Evolutionary conservation across 2,888 invertebrate genomes (phyloP).

Genomic region (Cheilosia impressa): DNA sequence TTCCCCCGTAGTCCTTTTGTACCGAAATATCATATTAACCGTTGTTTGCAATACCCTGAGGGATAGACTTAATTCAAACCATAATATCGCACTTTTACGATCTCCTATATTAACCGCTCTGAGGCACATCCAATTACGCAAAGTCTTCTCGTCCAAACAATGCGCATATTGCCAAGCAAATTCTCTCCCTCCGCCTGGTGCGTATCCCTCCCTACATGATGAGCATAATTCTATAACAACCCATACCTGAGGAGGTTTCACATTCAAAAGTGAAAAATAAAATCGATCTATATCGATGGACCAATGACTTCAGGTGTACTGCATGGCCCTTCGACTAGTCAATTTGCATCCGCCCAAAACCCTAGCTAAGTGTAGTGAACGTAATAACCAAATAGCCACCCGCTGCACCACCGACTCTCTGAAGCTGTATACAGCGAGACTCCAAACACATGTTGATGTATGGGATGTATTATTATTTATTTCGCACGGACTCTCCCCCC

Average conservation of each 20-base stretch:
- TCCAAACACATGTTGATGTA: constrained; percentile 68
- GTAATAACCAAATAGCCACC: constrained; percentile 59
- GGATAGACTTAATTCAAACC: too few relatives aligned
- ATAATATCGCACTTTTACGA: too few relatives aligned
- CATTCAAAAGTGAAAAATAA: constrained; percentile 15
- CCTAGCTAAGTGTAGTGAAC: constrained; percentile 44
- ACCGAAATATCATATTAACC: too few relatives aligned
- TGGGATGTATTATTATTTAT: constrained; percentile 73
- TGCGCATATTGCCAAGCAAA: not conserved
- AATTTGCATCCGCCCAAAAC: constrained; percentile 10
- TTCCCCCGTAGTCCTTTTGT: too few relatives aligned
- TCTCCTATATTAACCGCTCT: too few relatives aligned
- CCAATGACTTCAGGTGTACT: constrained; percentile 30
- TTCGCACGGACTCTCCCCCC: constrained; percentile 60
- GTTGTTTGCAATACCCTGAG: too few relatives aligned
- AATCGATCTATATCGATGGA: constrained; percentile 42
- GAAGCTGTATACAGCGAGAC: constrained; percentile 31
- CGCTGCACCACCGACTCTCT: not conserved
- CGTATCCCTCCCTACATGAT: not conserved
- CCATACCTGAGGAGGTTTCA: constrained; percentile 3
- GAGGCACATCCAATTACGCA: too few relatives aligned
- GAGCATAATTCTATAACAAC: not conserved
- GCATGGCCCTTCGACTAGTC: constrained; percentile 21
- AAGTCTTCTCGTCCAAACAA: not conserved
- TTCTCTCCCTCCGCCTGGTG: not conserved